Evolutionary conservation across 2,113 vertebrate species (phyloP).

Genomic region (Callocephalon fimbriatum): DNA sequence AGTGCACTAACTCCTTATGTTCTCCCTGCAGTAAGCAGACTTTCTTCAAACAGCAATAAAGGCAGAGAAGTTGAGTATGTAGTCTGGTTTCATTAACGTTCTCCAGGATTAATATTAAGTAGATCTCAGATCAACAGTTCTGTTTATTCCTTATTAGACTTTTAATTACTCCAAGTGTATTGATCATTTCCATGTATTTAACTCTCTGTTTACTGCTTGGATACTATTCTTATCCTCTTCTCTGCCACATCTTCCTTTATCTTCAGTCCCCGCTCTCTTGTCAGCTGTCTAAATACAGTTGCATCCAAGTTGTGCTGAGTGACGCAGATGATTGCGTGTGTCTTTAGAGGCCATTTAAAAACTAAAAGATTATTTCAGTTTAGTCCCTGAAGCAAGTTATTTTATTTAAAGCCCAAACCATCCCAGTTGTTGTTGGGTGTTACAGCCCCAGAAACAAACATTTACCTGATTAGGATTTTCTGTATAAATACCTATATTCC

Average conservation of each 20-base stretch:
- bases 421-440: neutral
- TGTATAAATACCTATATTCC: neutral
- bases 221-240: neutral
- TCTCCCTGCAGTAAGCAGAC: neutral
- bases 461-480: neutral
- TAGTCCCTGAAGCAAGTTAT: neutral
- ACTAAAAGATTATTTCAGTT: neutral
- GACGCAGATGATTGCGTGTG: neutral
- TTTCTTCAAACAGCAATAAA: neutral
- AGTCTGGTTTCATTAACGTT: neutral
- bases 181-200: neutral
- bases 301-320: slow-evolving; percentile 9
- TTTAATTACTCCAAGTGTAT: neutral
- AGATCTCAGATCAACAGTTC: neutral
- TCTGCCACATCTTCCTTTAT: neutral
- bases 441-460: neutral
- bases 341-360: neutral
- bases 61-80: neutral
- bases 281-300: slow-evolving; percentile 13
- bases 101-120: neutral
- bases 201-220: neutral
- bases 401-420: neutral
- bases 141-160: neutral
- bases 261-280: neutral
- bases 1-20: neutral